Evolutionary conservation across 2,113 vertebrate genomes (phyloP).

Genomic region (Bettongia penicillata): DNA sequence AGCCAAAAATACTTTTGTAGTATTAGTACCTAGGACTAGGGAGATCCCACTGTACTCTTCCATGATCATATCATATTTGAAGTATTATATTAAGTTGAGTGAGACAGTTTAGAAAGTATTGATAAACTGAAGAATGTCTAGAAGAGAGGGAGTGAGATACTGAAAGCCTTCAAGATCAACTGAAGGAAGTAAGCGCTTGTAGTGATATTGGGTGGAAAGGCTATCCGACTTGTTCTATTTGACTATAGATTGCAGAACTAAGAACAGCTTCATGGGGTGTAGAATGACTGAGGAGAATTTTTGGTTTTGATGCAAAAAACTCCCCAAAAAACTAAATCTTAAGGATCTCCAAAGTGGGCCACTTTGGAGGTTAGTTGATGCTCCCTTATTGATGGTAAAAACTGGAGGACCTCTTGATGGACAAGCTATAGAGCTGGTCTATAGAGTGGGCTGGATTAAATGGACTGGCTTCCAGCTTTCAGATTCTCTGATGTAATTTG

Average conservation of each 20-base stretch:
- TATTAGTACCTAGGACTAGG: neutral
- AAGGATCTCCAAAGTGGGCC: neutral
- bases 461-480: neutral
- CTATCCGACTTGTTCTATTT: neutral
- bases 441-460: neutral
- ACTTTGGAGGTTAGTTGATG: neutral
- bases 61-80: neutral
- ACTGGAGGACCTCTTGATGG: neutral
- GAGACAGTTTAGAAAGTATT: neutral
- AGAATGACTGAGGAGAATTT: neutral
- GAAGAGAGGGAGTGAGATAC: neutral
- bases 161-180: neutral
- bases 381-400: neutral
- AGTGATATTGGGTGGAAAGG: neutral
- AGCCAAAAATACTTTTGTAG: neutral
- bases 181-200: neutral
- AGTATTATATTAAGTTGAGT: neutral
- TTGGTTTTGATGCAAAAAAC: neutral
- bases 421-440: neutral
- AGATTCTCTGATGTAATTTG: neutral
- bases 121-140: neutral
- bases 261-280: too few species aligned
- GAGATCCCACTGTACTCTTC: neutral
- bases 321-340: neutral
- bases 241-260: neutral